Base-by-base conservation (phyloP, 2,888 invertebrate genomes). In the Lypha dubia region DNA sequence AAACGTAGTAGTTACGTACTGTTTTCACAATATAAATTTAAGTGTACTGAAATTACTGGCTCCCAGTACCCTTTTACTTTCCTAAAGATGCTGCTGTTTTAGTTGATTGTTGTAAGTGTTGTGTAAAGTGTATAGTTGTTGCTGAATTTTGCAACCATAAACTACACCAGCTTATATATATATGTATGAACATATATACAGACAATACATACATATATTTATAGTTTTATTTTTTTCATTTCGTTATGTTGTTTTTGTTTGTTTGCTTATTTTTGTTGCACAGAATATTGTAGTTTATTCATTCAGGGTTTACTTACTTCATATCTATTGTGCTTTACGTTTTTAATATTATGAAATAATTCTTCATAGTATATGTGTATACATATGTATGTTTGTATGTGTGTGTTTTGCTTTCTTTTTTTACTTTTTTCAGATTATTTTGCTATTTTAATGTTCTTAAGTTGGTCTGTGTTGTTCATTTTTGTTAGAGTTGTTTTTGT, bases 21-120 rank as follows among this genome's bases (percentile, higher is more conserved):
- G 75, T 67, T 83, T 86, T 81, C 60, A n/a, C 67, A 77, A 20
- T 53, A 56, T 60, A 20, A 28, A 46, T 56, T 44, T 74, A 51
- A 44, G 67, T 51, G 41, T 24, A 17, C 49, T 51, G 28, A 32
- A 74, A 17, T 68, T 80, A 62, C 56, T 81, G 67, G 35, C 67
- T 82, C 70, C 17, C 28, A 62, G 51, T 70, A 56, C 62, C 49
- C 58, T 62, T 79, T 51, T 74, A 24, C 44, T 77, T 85, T 84
- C 65, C 81, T 71, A 77, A 83, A 75, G 62, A 84, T 85, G 85
- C 84, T 87, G 84, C 83, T 86, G 32, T 44, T 67, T 44, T 63
- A 11, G n/a, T 51, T 67, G 17, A 58, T 71, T 71, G 76, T 82
- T 85, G 63, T 28, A 68, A 68, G 58, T 82, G 67, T 79, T 79